Evolutionary conservation across 2,113 vertebrate genomes (phyloP), one percentile per base, ranked within the genome.

Genomic region (Scopus umbretta): DNA sequence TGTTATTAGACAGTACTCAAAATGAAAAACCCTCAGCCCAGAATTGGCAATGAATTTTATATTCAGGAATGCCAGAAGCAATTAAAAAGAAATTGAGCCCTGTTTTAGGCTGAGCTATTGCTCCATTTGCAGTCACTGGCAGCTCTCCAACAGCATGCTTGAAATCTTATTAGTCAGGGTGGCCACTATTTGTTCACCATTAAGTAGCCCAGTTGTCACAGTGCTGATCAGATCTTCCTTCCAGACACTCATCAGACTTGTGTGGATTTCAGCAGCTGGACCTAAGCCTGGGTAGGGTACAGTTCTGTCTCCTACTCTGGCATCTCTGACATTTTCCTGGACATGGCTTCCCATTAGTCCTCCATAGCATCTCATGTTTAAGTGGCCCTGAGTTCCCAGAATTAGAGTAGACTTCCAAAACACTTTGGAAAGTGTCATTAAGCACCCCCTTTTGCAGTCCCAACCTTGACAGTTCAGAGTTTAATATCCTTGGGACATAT

Each of bases 1-100:
- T 95, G 80, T 94, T 96, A 95, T 95, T 95, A 96, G 88, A 66
- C 90, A 90, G 92, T 86, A 66, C 80, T 96, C 61, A 11, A 88
- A 91, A 95, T 92, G 85, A 97, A 92, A 96, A 96, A 21, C 67
- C 17, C 62, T 93, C 82, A 80, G 80, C 59, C 32, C 90, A 90
- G 56, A 96, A 80, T 2, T 96, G 88, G 92, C 88, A 90, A 93
- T 59, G 88, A 66, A 88, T 95, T 91, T 96, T 90, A 88, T 50
- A 86, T 79, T 93, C 78, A 86, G 53, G 66, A 95, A 92, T 74
- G 85, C 86, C 86, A 94, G 88, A 96, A 96, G 80, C 92, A 97
- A 95, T 97, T 96, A 96, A 78, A 92, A 97, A 74, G 82, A 80
- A 92, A 90, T 78, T 67, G 88, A 93, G 27, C 40, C 50, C 56